Base-by-base conservation (phyloP, 2,797 vertebrate species). In the Bovichtus variegatus region DNA sequence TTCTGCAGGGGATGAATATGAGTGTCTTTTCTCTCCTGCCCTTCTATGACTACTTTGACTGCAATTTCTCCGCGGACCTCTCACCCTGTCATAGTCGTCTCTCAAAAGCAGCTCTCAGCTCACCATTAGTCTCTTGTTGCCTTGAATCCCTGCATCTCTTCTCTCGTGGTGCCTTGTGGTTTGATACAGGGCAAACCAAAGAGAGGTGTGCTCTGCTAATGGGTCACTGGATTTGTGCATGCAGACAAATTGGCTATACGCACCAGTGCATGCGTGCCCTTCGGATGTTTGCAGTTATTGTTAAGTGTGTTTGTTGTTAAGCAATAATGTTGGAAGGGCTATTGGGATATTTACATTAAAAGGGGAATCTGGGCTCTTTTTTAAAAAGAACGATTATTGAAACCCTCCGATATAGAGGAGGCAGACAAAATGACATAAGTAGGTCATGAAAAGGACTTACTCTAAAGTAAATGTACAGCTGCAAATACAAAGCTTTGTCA, bases 181-280 rank as follows among this genome's bases (percentile, higher is more conserved):
- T 74, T 77, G 23, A 76, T 83, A 16, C 25, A 13, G 38, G 36
- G 71, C 51, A 65, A 68, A 71, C 49, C 2, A 9, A 67, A 67
- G 38, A 72, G 72, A 87, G 66, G 77, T 74, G 81, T 74, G 63
- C 53, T 9, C 47, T 21, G 46, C 59, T 77, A 82, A 87, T 74
- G 74, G 76, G 47, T 86, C 73, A 83, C 36, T 58, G 67, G 79
- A 75, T 50, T 53, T 87, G 71, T 86, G 71, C 49, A 25, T 44
- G 27, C 59, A 78, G 84, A 84, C 57, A 82, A 82, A 85, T 82
- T 49, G 84, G 71, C 53, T 27, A 19, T 50, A 80, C 57, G 77
- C 81, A 80, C 87, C 67, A 43, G 74, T 76, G 80, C 69, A 62
- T 78, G 27, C 25, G 29, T 62, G 11, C 65, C 84, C 80, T 57